Evolutionary conservation across 2,888 invertebrate genomes (phyloP).

Genomic region (Phortica magna): DNA sequence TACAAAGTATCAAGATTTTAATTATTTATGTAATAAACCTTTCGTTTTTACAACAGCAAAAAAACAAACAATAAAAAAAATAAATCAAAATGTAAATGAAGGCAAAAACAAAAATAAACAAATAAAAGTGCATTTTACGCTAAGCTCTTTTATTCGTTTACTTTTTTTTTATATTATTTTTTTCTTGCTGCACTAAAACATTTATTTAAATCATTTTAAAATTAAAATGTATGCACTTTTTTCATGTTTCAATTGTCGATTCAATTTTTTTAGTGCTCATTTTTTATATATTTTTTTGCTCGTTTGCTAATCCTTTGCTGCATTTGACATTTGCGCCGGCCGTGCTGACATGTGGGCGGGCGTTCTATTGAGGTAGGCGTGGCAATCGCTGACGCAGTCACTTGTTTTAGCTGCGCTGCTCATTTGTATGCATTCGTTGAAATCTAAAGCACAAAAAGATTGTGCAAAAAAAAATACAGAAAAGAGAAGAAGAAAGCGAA

Average conservation of each 20-base stretch:
- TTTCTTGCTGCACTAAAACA: no score
- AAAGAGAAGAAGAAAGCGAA: conserved; percentile 23
- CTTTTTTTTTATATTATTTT: no score
- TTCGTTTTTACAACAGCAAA: not conserved
- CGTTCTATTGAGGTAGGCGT: conserved; percentile 14
- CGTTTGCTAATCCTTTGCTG: conserved; percentile 14
- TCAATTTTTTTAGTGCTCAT: not conserved
- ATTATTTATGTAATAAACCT: not conserved
- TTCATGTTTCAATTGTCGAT: not conserved
- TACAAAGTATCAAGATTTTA: conserved; percentile 7
- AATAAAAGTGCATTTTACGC: no score
- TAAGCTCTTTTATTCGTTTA: no score
- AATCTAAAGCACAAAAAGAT: conserved; percentile 6
- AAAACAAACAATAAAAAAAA: not conserved
- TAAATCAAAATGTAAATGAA: not conserved
- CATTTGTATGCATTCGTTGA: conserved; percentile 49
- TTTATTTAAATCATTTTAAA: not conserved
- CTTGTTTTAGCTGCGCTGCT: conserved; percentile 25
- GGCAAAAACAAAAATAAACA: not conserved
- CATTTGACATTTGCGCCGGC: conserved; percentile 26
- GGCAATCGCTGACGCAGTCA: not conserved
- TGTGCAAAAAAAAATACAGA: not conserved
- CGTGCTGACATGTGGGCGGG: not conserved
- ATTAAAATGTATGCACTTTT: not conserved
- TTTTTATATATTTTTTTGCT: not conserved